These are phyloP conservation scores for Aratinga solstitialis DNA, from an alignment of 2,797 vertebrate genomes.

Conservation along the genomic window DNA sequence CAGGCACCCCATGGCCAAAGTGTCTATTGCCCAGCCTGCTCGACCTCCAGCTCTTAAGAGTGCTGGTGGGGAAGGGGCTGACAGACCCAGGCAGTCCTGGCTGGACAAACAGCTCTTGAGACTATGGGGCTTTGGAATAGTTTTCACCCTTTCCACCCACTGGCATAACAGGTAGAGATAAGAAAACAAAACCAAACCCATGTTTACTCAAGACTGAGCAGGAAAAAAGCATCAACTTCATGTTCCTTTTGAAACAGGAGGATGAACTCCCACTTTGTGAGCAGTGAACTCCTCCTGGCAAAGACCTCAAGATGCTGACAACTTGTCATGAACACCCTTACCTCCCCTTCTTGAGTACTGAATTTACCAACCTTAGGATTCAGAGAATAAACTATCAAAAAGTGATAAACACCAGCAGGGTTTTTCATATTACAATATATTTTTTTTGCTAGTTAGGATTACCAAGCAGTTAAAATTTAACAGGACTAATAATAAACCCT, in stretches of 20 bases:
- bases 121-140: neutral
- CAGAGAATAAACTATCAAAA: neutral
- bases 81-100: neutral
- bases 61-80: rapidly evolving
- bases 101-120: rapidly evolving
- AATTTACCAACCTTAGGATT: neutral
- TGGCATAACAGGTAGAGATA: neutral
- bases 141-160: neutral
- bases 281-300: neutral
- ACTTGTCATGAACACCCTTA: neutral
- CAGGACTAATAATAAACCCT: neutral
- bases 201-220: neutral
- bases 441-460: neutral
- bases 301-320: neutral
- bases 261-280: neutral
- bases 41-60: neutral
- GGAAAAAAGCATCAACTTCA: neutral
- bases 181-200: neutral
- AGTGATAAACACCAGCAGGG: neutral
- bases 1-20: neutral
- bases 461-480: neutral
- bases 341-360: neutral
- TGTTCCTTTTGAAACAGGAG: neutral
- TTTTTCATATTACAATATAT: neutral
- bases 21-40: neutral